phyloP scores from a whole-genome alignment of 2,888 invertebrate genomes.

The Tuberolachnus salignus region DNA sequence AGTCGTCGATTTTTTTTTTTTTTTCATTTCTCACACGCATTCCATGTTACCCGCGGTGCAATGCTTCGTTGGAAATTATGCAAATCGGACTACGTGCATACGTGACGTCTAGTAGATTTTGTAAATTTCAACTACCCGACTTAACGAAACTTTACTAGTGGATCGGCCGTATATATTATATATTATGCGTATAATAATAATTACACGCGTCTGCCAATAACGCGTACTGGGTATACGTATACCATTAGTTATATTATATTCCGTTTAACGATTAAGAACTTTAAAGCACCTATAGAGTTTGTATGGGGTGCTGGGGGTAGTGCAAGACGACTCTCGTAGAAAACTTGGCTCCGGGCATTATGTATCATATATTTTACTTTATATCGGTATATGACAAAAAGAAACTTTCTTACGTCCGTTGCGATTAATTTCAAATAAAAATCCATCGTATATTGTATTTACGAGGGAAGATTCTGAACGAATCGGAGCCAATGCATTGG shows the following conservation, averaged over 20 bases:
- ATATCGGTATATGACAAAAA: neutral
- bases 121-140: neutral
- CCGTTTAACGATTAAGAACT: conserved; percentile 14
- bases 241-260: conserved; percentile 27
- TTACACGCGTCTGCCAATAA: neutral
- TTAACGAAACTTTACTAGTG: neutral
- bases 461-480: too few relatives aligned
- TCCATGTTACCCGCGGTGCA: too few relatives aligned
- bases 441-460: too few relatives aligned
- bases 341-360: neutral
- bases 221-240: neutral
- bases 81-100: too few relatives aligned
- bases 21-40: too few relatives aligned
- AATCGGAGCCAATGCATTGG: too few relatives aligned
- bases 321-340: neutral
- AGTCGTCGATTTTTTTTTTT: too few relatives aligned
- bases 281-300: neutral
- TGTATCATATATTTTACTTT: neutral
- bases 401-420: too few relatives aligned
- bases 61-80: too few relatives aligned
- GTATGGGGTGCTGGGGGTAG: neutral
- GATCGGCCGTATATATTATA: neutral
- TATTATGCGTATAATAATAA: neutral
- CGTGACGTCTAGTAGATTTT: too few relatives aligned
- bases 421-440: too few relatives aligned